Conservation (phyloP, 2,113 vertebrate genomes). For the Deroptyus accipitrinus region DNA sequence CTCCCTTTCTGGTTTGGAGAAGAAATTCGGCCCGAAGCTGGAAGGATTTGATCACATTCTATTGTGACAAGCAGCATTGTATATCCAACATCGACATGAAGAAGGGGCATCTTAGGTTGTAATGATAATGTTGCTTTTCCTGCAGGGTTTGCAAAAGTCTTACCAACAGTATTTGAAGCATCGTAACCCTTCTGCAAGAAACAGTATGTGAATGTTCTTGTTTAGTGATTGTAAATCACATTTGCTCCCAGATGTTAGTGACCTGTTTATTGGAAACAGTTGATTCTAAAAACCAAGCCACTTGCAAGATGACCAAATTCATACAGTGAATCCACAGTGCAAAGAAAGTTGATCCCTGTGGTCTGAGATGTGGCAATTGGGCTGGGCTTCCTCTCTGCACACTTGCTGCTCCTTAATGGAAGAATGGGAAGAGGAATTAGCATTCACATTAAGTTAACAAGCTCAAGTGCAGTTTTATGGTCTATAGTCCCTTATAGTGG, state of each 20-base stretch:
- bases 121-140: neutral
- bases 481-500: neutral
- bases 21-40: constrained; percentile 7
- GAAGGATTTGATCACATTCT: neutral
- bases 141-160: neutral
- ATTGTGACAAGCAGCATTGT: neutral
- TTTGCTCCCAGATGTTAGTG: neutral
- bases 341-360: neutral
- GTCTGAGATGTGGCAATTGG: rapidly evolving
- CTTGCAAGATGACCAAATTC: neutral
- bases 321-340: neutral
- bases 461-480: neutral
- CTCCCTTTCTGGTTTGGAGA: neutral
- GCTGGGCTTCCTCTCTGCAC: neutral
- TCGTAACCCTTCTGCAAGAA: neutral
- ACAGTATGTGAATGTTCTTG: neutral
- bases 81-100: neutral
- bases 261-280: neutral
- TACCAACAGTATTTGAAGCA: neutral
- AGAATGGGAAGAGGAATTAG: neutral
- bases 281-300: neutral
- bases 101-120: neutral
- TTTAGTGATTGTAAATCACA: neutral
- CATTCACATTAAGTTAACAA: rapidly evolving
- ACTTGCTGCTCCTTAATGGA: neutral